Percentiles rank a stretch among this genome's conserved stretches.
These are phyloP conservation scores for Lerema accius DNA, from an alignment of 1,140 invertebrate species.

Conservation along the genomic window DNA sequence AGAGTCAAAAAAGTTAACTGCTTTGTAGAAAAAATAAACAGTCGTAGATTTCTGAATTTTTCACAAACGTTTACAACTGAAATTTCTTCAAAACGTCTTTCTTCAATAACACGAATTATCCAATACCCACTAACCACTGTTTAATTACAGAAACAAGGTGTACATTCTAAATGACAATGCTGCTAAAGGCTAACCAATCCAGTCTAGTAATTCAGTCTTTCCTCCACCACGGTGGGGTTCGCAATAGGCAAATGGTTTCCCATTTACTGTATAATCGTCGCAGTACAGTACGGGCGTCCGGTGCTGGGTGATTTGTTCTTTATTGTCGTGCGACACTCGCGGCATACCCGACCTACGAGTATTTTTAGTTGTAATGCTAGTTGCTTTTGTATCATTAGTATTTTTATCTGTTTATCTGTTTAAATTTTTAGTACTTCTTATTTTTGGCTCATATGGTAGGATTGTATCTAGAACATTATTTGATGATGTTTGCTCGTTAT, in stretches of 20 bases:
- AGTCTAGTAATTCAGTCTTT: conserved; percentile 33
- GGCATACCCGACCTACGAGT: conserved; percentile 26
- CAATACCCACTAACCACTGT: background rate
- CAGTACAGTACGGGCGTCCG: conserved; percentile 48
- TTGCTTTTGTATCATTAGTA: conserved; percentile 13
- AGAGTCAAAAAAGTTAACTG: too few relatives aligned
- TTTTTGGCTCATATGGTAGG: too few relatives aligned
- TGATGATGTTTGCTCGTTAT: too few relatives aligned
- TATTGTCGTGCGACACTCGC: conserved; percentile 56
- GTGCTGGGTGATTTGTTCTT: conserved; percentile 47
- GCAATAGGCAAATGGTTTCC: conserved; percentile 59
- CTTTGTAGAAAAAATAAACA: too few relatives aligned
- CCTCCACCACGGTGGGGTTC: conserved; percentile 36
- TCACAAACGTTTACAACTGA: too few relatives aligned
- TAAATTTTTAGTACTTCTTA: too few relatives aligned
- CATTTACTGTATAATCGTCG: conserved; percentile 58
- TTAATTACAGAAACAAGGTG: background rate
- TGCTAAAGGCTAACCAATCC: conserved; percentile 12
- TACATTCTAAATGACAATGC: background rate
- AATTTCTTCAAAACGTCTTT: too few relatives aligned
- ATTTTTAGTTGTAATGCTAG: conserved; percentile 13
- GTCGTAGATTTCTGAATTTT: too few relatives aligned
- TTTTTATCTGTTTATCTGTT: conserved; percentile 1
- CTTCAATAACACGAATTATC: too few relatives aligned
- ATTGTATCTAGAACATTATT: too few relatives aligned